A percentile compares a stretch with the other conserved stretches of the same genome.
Evolutionary conservation across 2,888 invertebrate genomes (phyloP).

Genomic region (Chrysopilus asiliformis): DNA sequence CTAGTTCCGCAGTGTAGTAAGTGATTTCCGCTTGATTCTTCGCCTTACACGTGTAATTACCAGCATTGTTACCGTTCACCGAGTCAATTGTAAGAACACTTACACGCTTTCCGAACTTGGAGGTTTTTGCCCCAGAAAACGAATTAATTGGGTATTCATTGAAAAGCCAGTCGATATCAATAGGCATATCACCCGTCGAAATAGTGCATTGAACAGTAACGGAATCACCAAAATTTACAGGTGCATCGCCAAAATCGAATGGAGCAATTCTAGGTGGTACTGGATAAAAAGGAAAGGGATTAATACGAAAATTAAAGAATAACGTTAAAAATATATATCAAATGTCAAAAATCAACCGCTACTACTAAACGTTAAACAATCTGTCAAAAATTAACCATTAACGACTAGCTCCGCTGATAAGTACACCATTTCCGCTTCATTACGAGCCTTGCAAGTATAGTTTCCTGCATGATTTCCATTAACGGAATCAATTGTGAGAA

Average conservation of each 20-base stretch:
- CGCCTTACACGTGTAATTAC: conserved; percentile 49
- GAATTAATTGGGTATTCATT: conserved; percentile 21
- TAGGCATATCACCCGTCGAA: conserved; percentile 44
- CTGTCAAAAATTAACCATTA: too few relatives aligned
- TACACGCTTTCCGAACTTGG: conserved; percentile 44
- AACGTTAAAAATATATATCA: neutral
- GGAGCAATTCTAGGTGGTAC: conserved; percentile 57
- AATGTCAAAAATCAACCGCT: conserved; percentile 1
- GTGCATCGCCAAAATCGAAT: conserved; percentile 50
- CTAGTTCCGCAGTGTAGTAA: conserved; percentile 42
- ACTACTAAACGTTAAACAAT: conserved; percentile 15
- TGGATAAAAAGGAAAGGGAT: too few relatives aligned
- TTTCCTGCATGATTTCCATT: conserved; percentile 43
- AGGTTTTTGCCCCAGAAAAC: conserved; percentile 37
- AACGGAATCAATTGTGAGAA: conserved; percentile 44
- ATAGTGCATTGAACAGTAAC: conserved; percentile 40
- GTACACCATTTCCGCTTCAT: conserved; percentile 40
- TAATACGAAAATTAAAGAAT: too few relatives aligned
- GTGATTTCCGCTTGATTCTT: conserved; percentile 44
- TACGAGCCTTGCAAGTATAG: conserved; percentile 43
- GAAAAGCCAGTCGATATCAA: conserved; percentile 50
- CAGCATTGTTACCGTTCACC: conserved; percentile 45
- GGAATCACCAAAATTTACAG: conserved; percentile 45
- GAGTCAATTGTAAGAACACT: conserved; percentile 50
- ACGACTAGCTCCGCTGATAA: conserved; percentile 41